phyloP scores from a whole-genome alignment of 2,113 vertebrate species.

The Odocoileus virginianus region DNA sequence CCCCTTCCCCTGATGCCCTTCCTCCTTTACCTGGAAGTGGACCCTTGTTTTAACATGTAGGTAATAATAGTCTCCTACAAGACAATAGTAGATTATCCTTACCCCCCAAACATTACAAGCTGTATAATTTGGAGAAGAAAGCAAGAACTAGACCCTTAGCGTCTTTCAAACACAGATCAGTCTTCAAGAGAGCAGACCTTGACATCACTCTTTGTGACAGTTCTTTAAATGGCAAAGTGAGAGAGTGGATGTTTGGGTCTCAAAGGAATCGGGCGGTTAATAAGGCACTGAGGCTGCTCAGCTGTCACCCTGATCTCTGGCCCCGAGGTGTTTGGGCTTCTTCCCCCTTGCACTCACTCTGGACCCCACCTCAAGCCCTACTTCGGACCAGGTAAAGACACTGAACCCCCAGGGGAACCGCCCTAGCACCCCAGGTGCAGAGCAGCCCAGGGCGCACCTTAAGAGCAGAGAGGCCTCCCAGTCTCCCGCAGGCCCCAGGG shows the following conservation, averaged over 20 bases:
- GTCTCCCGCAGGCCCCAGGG: conserved; percentile 46
- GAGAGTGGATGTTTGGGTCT: background rate
- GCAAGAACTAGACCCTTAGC: background rate
- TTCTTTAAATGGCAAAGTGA: background rate
- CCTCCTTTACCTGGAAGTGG: conserved; percentile 26
- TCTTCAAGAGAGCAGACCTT: conserved; percentile 20
- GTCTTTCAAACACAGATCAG: conserved; percentile 12
- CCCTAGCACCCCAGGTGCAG: background rate
- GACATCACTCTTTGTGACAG: conserved; percentile 8
- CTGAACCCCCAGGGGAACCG: background rate
- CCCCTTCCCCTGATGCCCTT: fast-evolving
- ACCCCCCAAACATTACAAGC: background rate
- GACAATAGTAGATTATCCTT: background rate
- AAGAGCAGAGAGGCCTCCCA: background rate
- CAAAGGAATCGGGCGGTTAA: background rate
- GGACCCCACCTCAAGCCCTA: conserved; percentile 17
- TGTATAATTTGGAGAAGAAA: conserved; percentile 17
- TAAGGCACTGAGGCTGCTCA: background rate
- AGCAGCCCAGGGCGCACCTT: background rate
- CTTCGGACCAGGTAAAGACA: conserved; percentile 8
- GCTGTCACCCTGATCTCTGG: background rate
- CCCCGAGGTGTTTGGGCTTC: background rate
- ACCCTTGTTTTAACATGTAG: background rate
- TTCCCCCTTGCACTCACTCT: background rate
- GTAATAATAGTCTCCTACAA: background rate